Evolutionary conservation across 2,113 vertebrate genomes (phyloP).

Genomic region (Puma concolor): DNA sequence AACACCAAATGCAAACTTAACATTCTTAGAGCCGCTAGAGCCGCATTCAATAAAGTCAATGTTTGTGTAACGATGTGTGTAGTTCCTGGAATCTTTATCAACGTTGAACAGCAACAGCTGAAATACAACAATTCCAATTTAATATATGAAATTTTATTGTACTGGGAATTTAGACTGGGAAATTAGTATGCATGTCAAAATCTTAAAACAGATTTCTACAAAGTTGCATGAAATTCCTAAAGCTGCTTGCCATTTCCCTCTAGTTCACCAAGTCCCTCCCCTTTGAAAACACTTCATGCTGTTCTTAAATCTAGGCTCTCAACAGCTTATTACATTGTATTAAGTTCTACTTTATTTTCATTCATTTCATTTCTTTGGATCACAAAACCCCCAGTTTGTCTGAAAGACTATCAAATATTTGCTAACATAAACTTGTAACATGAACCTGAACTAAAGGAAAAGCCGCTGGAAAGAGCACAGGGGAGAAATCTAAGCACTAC

Average conservation of each 20-base stretch:
- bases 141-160: neutral
- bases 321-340: neutral
- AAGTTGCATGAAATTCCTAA: neutral
- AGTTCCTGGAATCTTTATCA: slow-evolving; percentile 7
- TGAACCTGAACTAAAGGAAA: neutral
- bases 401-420: neutral
- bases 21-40: neutral
- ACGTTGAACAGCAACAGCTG: neutral
- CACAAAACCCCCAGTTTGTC: neutral
- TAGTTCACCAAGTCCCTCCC: slow-evolving; percentile 12
- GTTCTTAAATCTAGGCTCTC: neutral
- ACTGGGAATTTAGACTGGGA: neutral
- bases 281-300: neutral
- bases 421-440: neutral
- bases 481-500: neutral
- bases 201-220: neutral
- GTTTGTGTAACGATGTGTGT: neutral
- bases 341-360: neutral
- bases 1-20: slow-evolving; percentile 13
- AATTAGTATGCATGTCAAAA: slow-evolving; percentile 22
- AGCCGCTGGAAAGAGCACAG: neutral
- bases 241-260: neutral
- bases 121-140: neutral
- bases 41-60: neutral
- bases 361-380: slow-evolving; percentile 44